Base-by-base conservation (phyloP, 1,140 invertebrate species). In the Hylyphantes graminicola region DNA sequence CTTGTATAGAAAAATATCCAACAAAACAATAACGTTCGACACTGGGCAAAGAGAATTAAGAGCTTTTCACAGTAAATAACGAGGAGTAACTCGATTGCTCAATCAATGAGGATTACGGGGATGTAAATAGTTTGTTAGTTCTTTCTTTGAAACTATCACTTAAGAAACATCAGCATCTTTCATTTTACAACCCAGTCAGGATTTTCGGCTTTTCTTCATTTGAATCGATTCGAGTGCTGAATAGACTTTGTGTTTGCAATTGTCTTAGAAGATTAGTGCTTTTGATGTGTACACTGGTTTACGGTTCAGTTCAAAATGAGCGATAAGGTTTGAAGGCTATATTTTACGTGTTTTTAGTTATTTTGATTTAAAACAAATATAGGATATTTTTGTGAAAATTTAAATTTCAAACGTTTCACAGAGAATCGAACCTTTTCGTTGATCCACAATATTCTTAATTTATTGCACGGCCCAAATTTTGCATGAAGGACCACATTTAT, bases 71-170 rank as follows among this genome's bases (percentile, higher is more conserved):
- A n/a, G 61, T 61, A 78, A 78, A 78, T 67, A 65, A 51, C 54
- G 54, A 70, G 19, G 53, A 63, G 53, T 78, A 78, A 80, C 54
- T 21, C 65, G 64, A 80, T 80, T 80, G 77, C 57, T 48, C 50
- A 80, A 68, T 80, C 65, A 72, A 80, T 70, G 53, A 70, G 77
- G 77, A 80, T 80, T 74, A 74, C 54, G 50, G 19, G 35, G 64
- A 67, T 67, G 64, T 21, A 21, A 67, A 67, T 67, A 21, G 21
- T 21, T 15, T 21, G 64, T 51, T 15, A 50, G 35, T 35, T 76
- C 51, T 19, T 48, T 17, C 74, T 63, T 63, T 76, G 51, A 35
- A 61, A 78, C 65, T 65, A 78, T 78, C 76, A 78, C 67, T 70
- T 67, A 64, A 15, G 61, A 51, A 21, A 67, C 51, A 64, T 78